These are phyloP conservation scores for Germaria angustata DNA, from an alignment of 2,888 invertebrate species.

Conservation along the genomic window DNA sequence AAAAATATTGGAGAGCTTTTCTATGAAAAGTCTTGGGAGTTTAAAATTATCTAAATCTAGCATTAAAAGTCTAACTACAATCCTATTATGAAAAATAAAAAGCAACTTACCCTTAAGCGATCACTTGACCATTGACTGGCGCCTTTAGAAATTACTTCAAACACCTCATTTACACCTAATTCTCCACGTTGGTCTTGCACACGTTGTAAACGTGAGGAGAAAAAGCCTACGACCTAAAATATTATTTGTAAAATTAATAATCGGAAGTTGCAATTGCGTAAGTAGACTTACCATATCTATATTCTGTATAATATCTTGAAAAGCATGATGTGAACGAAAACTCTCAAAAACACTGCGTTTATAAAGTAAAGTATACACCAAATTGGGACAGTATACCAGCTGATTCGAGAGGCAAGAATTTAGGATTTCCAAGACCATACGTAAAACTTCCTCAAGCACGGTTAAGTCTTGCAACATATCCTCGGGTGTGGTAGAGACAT, in stretches of 20 bases:
- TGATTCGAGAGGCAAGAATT: conserved; percentile 96
- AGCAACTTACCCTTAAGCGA: conserved; percentile 88
- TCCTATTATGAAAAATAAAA: no score
- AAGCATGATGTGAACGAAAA: conserved; percentile 92
- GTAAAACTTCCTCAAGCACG: conserved; percentile 96
- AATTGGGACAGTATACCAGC: conserved; percentile 91
- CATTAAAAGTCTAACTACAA: no score
- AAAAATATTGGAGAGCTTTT: neutral
- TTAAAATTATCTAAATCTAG: no score
- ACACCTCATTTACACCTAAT: conserved; percentile 91
- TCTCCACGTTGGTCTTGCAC: conserved; percentile 85
- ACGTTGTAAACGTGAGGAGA: conserved; percentile 83
- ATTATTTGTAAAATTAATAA: neutral
- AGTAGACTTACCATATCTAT: conserved; percentile 89
- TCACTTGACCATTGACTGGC: conserved; percentile 97
- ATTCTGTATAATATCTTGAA: conserved; percentile 96
- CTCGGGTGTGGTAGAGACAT: conserved; percentile 77
- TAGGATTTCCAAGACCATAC: conserved; percentile 98
- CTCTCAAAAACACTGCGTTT: conserved; percentile 93
- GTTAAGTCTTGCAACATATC: conserved; percentile 89
- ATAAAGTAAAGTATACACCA: conserved; percentile 97
- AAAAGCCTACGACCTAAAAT: conserved; percentile 84
- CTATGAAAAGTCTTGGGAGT: neutral
- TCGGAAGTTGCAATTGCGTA: neutral
- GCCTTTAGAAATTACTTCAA: conserved; percentile 93